Base-by-base conservation (phyloP, 2,797 vertebrate species). In the Huso huso region DNA sequence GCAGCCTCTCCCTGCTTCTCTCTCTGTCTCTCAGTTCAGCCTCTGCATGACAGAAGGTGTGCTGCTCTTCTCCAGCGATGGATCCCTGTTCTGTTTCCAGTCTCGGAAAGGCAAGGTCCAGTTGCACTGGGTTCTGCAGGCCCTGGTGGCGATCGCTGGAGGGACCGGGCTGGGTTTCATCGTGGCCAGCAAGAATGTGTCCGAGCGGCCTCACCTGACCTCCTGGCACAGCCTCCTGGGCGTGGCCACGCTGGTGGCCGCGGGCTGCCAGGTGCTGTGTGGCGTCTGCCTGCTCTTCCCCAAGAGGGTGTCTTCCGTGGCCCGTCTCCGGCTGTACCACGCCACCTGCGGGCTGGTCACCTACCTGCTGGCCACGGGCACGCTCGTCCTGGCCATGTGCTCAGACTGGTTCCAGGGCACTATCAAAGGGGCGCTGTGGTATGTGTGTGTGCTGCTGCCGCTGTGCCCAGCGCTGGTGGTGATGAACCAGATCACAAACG, bases 381-480 rank as follows among this genome's bases (percentile, higher is more conserved):
- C 92, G 0, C 82, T 95, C 66, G 72, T 90, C 6, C 74, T 84
- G 6, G 91, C 89, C 73, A 86, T 95, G 85, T 88, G 84, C 71
- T 91, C 92, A 0, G 90, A 91, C 74, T 95, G 93, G 94, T 94
- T 95, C 78, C 90, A 91, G 80, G 92, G 91, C 68, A 88, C 86
- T 1, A 85, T 93, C 66, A 90, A 84, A 65, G 92, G 90, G 0
- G 49, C 72, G 8, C 75, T 81, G 6, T 95, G 93, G 92, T 94
- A 93, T 76, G 77, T 84, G 49, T 90, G 90, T 72, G 63, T 94
- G 60, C 71, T 83, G 7, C 74, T 93, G 67, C 90, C 90, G 0
- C 72, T 94, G 6, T 88, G 91, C 69, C 90, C 92, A 0, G 91
- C 92, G 51, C 77, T 94, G 68, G 88, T 94, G 63, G 89, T 94